These are phyloP conservation scores for Colostygia pectinataria DNA, from an alignment of 2,888 invertebrate species.

Conservation along the genomic window DNA sequence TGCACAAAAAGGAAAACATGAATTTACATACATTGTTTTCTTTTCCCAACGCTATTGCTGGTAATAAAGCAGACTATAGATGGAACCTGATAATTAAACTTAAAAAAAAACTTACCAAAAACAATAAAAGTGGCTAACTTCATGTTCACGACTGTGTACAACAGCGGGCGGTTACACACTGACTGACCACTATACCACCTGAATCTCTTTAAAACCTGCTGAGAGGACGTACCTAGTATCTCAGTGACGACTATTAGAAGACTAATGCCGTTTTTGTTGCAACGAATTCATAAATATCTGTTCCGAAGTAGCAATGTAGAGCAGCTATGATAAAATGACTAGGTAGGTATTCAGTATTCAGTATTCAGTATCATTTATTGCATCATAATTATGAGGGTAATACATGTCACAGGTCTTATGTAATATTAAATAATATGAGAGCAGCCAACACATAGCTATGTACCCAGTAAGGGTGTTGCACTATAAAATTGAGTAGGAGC, in stretches of 20 bases:
- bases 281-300: background rate
- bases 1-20: too few relatives aligned
- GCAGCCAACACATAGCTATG: too few relatives aligned
- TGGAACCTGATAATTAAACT: background rate
- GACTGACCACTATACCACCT: slow-evolving; percentile 52
- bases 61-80: too few relatives aligned
- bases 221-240: slow-evolving; percentile 40
- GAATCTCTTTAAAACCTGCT: slow-evolving; percentile 52
- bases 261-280: slow-evolving; percentile 13
- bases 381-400: too few relatives aligned
- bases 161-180: slow-evolving; percentile 50
- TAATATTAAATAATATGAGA: too few relatives aligned
- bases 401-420: too few relatives aligned
- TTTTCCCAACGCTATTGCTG: too few relatives aligned
- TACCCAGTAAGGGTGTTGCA: too few relatives aligned
- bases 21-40: too few relatives aligned
- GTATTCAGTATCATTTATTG: too few relatives aligned
- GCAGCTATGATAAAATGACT: slow-evolving; percentile 1
- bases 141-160: slow-evolving; percentile 55
- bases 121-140: slow-evolving; percentile 62
- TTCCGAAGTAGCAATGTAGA: slow-evolving; percentile 24
- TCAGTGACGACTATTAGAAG: slow-evolving; percentile 15
- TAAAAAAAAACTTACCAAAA: slow-evolving; percentile 59
- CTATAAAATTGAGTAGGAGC: too few relatives aligned
- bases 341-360: too few relatives aligned